These are phyloP conservation scores for Lepeophtheirus salmonis DNA, from an alignment of 1,140 invertebrate genomes.

Conservation along the genomic window DNA sequence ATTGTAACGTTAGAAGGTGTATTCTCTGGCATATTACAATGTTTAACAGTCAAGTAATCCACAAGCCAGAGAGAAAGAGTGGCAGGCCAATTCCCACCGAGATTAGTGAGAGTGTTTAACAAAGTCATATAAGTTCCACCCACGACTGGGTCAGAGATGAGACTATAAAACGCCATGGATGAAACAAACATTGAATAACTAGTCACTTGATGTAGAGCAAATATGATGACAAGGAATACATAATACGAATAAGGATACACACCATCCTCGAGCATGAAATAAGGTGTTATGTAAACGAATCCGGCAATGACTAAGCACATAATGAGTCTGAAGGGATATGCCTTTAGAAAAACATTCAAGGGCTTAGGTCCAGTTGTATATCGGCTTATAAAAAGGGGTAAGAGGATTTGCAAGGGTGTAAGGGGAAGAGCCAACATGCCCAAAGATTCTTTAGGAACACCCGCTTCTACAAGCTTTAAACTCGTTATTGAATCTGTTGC, in stretches of 20 bases:
- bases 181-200: conserved; percentile 54
- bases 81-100: conserved; percentile 94
- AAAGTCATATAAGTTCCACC: conserved; percentile 99
- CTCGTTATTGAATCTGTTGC: conserved; percentile 86
- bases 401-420: conserved; percentile 78
- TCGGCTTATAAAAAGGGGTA: conserved; percentile 69
- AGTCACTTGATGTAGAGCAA: conserved; percentile 70
- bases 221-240: conserved; percentile 49
- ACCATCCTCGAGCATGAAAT: conserved; percentile 38
- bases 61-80: conserved; percentile 81
- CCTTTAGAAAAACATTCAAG: conserved; percentile 62
- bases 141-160: conserved; percentile 72
- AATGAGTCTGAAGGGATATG: conserved; percentile 38
- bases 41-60: conserved; percentile 61
- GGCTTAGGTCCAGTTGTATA: conserved; percentile 73
- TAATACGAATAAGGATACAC: conserved; percentile 61
- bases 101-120: conserved; percentile 83
- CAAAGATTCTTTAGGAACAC: conserved; percentile 83
- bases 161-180: conserved; percentile 50
- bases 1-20: conserved; percentile 24
- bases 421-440: conserved; percentile 76
- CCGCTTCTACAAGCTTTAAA: conserved; percentile 81
- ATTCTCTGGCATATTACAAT: conserved; percentile 37
- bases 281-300: conserved; percentile 66
- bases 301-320: conserved; percentile 63